Conservation (phyloP, 2,888 invertebrate species). For the Nomada goodeniana region DNA sequence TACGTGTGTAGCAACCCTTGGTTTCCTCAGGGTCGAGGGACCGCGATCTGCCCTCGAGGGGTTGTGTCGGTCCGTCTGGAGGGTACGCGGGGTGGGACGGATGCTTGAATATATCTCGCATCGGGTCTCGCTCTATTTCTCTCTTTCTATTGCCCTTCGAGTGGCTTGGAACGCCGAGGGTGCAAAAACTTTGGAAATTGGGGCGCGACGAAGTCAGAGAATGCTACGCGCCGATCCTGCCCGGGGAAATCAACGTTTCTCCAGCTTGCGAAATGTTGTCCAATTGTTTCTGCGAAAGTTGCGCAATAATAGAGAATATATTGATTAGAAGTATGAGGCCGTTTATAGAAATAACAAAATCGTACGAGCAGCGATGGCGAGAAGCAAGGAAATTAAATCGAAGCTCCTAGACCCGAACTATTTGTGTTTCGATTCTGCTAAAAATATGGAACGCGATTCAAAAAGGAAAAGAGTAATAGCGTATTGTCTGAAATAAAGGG, state of each 20-base stretch:
- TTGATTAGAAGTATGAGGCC: too few relatives aligned
- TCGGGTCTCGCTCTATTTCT: background rate
- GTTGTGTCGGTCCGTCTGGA: conserved; percentile 46
- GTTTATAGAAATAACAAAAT: too few relatives aligned
- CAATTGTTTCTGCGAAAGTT: background rate
- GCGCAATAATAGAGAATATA: too few relatives aligned
- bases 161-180: conserved; percentile 39
- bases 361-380: too few relatives aligned
- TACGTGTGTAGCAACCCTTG: conserved; percentile 47
- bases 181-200: conserved; percentile 59
- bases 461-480: too few relatives aligned
- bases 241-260: background rate
- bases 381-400: too few relatives aligned
- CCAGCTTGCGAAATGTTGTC: background rate
- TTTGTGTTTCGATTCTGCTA: too few relatives aligned
- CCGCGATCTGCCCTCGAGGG: conserved; percentile 48
- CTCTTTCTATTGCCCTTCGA: background rate
- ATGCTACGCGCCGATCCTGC: background rate
- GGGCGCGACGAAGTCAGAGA: conserved; percentile 37
- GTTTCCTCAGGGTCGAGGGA: conserved; percentile 66
- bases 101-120: conserved; percentile 23
- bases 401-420: too few relatives aligned
- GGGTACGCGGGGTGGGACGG: conserved; percentile 39
- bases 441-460: too few relatives aligned
- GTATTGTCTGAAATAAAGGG: too few relatives aligned